Conservation (phyloP, 2,888 invertebrate genomes). For the Macroteleia sp. region DNA sequence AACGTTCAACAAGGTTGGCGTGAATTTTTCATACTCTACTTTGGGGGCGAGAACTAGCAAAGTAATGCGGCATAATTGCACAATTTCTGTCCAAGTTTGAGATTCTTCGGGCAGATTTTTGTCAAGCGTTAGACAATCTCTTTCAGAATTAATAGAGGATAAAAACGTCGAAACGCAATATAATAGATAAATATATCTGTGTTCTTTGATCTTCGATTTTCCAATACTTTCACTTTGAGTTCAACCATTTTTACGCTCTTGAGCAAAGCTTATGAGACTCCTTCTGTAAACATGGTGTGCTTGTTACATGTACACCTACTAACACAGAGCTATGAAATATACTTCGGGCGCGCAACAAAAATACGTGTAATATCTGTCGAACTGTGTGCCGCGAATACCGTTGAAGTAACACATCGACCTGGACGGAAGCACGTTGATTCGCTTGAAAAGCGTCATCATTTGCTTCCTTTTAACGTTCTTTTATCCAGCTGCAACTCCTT, state of each 20-base stretch:
- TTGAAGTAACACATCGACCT: constrained; percentile 10
- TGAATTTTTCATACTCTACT: constrained; percentile 7
- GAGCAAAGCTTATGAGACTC: constrained; percentile 21
- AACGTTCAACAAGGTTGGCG: not conserved
- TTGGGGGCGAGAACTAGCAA: not conserved
- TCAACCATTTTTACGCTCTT: constrained; percentile 46
- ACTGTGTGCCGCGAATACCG: constrained; percentile 9
- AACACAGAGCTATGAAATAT: constrained; percentile 26
- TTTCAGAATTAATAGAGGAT: constrained; percentile 48
- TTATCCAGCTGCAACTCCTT: constrained; percentile 31
- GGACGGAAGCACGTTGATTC: constrained; percentile 40
- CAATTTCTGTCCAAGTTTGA: constrained; percentile 12
- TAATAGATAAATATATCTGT: constrained; percentile 29
- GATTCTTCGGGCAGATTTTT: constrained; percentile 33
- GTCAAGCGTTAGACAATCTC: constrained; percentile 29
- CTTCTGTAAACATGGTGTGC: constrained; percentile 41
- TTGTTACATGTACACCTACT: constrained; percentile 18
- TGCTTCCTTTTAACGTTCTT: constrained; percentile 43
- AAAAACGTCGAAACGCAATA: constrained; percentile 29
- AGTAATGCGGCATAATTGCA: constrained; percentile 16
- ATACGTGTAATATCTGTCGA: constrained; percentile 38
- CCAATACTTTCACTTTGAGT: constrained; percentile 55
- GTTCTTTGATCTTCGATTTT: constrained; percentile 56
- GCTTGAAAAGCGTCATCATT: constrained; percentile 37
- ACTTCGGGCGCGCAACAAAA: constrained; percentile 34